These are phyloP conservation scores for Exaiptasia diaphana DNA, from an alignment of 64 coral and sea anemone species.

Conservation along the genomic window DNA sequence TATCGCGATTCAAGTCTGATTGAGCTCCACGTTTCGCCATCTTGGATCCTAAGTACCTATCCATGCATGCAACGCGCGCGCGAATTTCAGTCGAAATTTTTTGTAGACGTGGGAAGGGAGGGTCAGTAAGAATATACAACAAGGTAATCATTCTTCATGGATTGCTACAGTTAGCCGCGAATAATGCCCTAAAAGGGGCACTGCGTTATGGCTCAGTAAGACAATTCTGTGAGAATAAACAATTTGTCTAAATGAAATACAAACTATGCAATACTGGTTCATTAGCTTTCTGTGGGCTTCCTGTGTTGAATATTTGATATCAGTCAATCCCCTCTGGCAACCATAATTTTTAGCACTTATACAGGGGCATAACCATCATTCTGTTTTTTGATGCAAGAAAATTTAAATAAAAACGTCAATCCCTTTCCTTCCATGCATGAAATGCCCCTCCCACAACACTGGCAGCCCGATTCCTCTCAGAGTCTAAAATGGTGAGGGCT, in stretches of 20 bases:
- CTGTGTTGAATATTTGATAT: too few relatives aligned
- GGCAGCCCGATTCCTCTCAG: too few relatives aligned
- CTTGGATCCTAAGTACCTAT: background rate
- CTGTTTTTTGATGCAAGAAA: background rate
- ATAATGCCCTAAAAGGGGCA: background rate
- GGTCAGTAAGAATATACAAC: background rate
- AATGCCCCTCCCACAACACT: background rate
- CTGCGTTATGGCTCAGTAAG: background rate
- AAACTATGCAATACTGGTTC: too few relatives aligned
- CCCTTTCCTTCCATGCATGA: background rate
- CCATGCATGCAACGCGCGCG: background rate
- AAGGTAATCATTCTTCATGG: background rate
- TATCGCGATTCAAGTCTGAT: slow-evolving; percentile 71
- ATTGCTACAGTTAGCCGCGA: background rate
- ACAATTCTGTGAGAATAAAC: background rate
- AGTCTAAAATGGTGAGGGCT: too few relatives aligned
- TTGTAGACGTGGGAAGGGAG: background rate
- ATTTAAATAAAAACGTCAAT: background rate
- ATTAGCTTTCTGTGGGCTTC: too few relatives aligned
- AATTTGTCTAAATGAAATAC: too few relatives aligned
- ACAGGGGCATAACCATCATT: background rate
- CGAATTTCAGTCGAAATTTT: background rate
- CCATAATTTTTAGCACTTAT: background rate
- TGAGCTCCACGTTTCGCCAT: slow-evolving; percentile 74
- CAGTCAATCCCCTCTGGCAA: too few relatives aligned